Evolutionary conservation across 2,888 invertebrate species (phyloP), one percentile per base, ranked within the genome.

Genomic region (Xestobium rufovillosum): DNA sequence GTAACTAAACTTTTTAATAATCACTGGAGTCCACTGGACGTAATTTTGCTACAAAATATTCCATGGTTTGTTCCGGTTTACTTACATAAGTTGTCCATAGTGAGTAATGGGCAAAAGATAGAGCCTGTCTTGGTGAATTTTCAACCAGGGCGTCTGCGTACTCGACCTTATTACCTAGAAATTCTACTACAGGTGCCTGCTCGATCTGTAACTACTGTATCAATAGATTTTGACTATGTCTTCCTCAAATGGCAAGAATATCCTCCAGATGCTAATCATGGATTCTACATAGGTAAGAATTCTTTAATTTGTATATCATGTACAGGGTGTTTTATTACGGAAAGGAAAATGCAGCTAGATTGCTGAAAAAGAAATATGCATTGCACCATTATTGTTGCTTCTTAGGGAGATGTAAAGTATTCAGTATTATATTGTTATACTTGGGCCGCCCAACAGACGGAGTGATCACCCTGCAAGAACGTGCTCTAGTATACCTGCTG

Each of bases 201-300:
- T 0, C 75, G 78, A 46, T 84, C 90, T 1, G 76, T 80, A 3
- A 86, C 88, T 1, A 78, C 82, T 44, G 73, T 96, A 33, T 83
- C 83, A 4, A 77, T 94, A 46, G 84, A 92, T 57, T 91, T 96
- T 68, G 92, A 95, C 63, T 88, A 89, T 66, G 83, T 90, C n/a
- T 90, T 96, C 59, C 72, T 96, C 3, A 95, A 95, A 67, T 96
- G 97, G 92, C 87, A 92, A 55, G 97, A 98, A 63, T 98, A 98
- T 68, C 98, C 97, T 9, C 98, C 98, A 1, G 98, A 99, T 75
- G 96, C 98, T 1, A 96, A 96, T 70, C 96, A 97, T 67, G 98
- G 98, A 0, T 95, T 97, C 66, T 94, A 95, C 59, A 78, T 96
- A 55, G 89, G n/a, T n/a, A n/a, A n/a, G n/a, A n/a, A n/a, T n/a